Base-by-base conservation (phyloP, 2,797 vertebrate species). In the Acanthopagrus latus region DNA sequence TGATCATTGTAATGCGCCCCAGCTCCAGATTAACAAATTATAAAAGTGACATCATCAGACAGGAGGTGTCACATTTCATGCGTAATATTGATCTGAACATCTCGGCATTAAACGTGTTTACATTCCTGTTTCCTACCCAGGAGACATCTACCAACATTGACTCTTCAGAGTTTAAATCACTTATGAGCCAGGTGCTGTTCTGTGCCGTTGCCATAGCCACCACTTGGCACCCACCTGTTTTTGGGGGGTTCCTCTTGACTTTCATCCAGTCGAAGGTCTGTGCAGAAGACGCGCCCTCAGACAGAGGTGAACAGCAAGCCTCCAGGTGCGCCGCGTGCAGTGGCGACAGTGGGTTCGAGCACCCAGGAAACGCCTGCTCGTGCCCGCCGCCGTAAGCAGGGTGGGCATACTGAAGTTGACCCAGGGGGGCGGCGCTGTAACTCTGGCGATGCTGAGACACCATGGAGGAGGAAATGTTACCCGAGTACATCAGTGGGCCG, bases 241-340 rank as follows among this genome's bases (percentile, higher is more conserved):
- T 99, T 51, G 98, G 98, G 73, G 98, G 98, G 66, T 98, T 99
- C 91, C 98, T 95, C 93, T 99, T 99, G 56, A 99, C 98, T 95
- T 98, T 99, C 98, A 99, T 99, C 98, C 98, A 99, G 95, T 99
- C 98, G 92, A 99, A 99, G 55, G 98, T 99, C 90, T 99, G 98
- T 7, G 97, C 95, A 64, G 96, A 94, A 54, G 96, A 93, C 23
- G 95, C 95, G 7, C 96, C 94, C 66, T 98, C 98, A 13, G 96
- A 93, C 63, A 96, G 90, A 55, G 97, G 97, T 17, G 97, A 98
- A 63, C 96, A 97, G 76, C 97, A 95, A 38, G 94, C 91, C 81
- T 98, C 97, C 88, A 96, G 94, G 88, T 97, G 97, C 55, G 92
- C 94, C 23, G 94, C 91, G 78, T 98, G 97, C 59, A 97, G 94